Base-by-base conservation (phyloP, 92 coral and sea anemone genomes). In the Umimayanthus chanpuru region DNA sequence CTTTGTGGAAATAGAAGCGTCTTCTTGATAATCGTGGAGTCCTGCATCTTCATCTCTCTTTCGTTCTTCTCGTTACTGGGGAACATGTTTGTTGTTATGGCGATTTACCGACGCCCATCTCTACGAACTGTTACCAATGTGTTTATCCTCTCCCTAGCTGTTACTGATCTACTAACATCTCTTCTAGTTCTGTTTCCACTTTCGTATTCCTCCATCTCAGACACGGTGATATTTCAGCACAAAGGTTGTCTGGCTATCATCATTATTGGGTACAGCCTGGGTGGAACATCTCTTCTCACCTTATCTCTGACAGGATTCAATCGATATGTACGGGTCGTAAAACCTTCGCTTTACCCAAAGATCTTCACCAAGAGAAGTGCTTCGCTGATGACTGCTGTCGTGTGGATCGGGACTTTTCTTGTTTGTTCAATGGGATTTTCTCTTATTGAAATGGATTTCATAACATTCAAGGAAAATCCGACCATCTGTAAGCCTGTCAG, bases 121-220 rank as follows among this genome's bases (percentile, higher is more conserved):
- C 36, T 70, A 4, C 74, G 32, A 23, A 70, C 74, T 12, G 74
- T 70, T 23, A 70, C 74, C 15, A 70, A 70, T 29, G 36, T 70
- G 74, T 70, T 70, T 70, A 25, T 70, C 36, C 30, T 70, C 36
- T 70, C 74, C 74, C 10, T 70, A 29, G 74, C 74, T 70, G 10
- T 4, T 4, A 70, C 74, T 23, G 74, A 70, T 29, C 30, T 70
- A 3, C 74, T 70, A 29, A 70, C 21, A 25, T 70, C 74, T 6
- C 30, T 70, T 70, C 14, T 70, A 70, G 74, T 70, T n/a, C 74
- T 70, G 74, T n/a, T 70, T 70, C 74, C 74, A 70, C 36, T 70
- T 5, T 70, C 74, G 2, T 70, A 70, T 70, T 25, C 74, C 30
- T 70, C 74, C 15, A 23, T 70, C 36, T 12, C 36, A 25, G 36